Conservation (phyloP, 2,797 vertebrate genomes). For the Epinephelus malabaricus region DNA sequence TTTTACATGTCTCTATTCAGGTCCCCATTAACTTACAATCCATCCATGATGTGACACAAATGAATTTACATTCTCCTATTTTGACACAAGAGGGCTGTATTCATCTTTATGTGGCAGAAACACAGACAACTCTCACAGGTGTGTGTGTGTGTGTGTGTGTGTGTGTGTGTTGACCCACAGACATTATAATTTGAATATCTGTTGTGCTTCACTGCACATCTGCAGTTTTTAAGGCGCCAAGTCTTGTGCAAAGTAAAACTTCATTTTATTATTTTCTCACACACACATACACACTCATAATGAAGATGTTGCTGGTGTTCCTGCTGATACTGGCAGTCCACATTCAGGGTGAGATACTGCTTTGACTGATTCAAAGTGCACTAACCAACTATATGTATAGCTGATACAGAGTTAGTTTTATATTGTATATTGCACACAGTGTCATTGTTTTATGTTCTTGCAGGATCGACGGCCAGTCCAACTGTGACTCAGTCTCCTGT, state of each 20-base stretch:
- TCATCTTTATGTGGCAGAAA: background rate
- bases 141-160: too few species aligned
- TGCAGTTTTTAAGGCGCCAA: background rate
- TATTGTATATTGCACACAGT: background rate
- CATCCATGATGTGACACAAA: background rate
- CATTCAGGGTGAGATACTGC: background rate
- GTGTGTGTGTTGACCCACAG: background rate
- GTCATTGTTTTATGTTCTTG: background rate
- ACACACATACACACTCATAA: background rate
- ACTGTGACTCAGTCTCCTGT: slow-evolving; percentile 42
- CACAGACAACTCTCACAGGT: background rate
- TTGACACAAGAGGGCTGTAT: slow-evolving; percentile 47
- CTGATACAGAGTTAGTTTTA: background rate
- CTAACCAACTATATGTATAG: too few species aligned
- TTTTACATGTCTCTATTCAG: background rate
- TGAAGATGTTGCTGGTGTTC: background rate
- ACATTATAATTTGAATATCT: slow-evolving; percentile 20
- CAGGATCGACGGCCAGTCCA: background rate
- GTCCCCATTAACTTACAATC: background rate
- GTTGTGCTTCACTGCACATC: background rate
- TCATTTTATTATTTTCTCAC: background rate
- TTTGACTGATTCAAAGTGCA: background rate
- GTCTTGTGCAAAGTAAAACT: background rate
- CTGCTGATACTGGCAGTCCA: background rate
- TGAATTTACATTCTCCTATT: background rate